phyloP scores from a whole-genome alignment of 2,888 invertebrate genomes.

The Hypomecis atomaria region DNA sequence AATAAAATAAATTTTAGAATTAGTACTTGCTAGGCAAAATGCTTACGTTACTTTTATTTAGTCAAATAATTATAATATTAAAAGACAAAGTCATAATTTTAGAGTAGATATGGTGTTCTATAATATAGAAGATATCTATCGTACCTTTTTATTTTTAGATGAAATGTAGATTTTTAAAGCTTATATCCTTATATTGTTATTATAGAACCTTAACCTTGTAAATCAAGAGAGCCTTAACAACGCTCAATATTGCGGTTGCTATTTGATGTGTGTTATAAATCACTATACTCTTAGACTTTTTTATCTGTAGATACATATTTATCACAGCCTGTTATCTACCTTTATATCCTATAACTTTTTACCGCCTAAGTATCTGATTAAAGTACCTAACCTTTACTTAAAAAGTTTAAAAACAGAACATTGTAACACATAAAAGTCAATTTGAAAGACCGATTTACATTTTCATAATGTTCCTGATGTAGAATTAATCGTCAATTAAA shows the following conservation, averaged over 20 bases:
- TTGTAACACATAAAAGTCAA: slow-evolving; percentile 25
- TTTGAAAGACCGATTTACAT: slow-evolving; percentile 27
- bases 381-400: slow-evolving; percentile 7
- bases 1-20: slow-evolving; percentile 15
- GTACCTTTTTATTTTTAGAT: slow-evolving; percentile 40
- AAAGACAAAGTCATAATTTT: slow-evolving; percentile 42
- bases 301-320: slow-evolving; percentile 19
- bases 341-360: slow-evolving; percentile 10
- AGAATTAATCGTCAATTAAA: slow-evolving; percentile 35
- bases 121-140: slow-evolving; percentile 25
- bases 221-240: slow-evolving; percentile 37
- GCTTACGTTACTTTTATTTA: slow-evolving; percentile 34
- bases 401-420: slow-evolving; percentile 21
- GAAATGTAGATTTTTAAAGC: slow-evolving; percentile 37
- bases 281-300: slow-evolving; percentile 15
- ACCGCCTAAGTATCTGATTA: slow-evolving; percentile 6
- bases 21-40: slow-evolving; percentile 36
- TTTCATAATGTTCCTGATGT: slow-evolving; percentile 30
- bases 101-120: slow-evolving; percentile 38
- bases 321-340: slow-evolving; percentile 7
- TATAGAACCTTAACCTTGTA: slow-evolving; percentile 31
- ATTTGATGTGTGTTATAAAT: slow-evolving; percentile 27
- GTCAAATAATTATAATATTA: slow-evolving; percentile 33
- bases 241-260: slow-evolving; percentile 37
- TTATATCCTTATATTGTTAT: slow-evolving; percentile 18